These are phyloP conservation scores for Chaetoderma sp. DNA, from an alignment of 2,888 invertebrate species.

Conservation along the genomic window DNA sequence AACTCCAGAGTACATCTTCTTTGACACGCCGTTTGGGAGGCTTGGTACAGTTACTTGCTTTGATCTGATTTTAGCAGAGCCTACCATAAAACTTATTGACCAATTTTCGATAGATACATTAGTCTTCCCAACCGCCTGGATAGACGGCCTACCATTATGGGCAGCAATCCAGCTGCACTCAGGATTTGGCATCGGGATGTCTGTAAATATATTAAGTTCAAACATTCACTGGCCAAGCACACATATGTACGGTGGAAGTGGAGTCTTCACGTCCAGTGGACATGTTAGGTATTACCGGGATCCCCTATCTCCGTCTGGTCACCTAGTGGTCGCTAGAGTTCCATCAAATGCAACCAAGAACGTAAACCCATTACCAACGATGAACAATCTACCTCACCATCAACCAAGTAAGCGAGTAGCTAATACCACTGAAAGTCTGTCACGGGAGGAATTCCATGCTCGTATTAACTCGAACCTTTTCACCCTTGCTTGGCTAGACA, in stretches of 20 bases:
- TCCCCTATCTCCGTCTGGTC: neutral
- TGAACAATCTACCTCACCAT: too few species aligned
- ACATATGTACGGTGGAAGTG: conserved; percentile 74
- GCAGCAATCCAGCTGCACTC: conserved; percentile 72
- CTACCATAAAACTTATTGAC: conserved; percentile 74
- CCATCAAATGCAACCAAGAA: neutral
- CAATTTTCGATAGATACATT: conserved; percentile 75
- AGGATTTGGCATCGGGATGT: conserved; percentile 77
- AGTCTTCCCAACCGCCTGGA: conserved; percentile 82
- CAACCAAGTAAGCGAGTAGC: too few species aligned
- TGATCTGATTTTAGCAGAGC: conserved; percentile 81
- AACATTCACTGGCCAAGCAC: conserved; percentile 76
- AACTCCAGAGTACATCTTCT: conserved; percentile 27
- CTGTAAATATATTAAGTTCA: conserved; percentile 79
- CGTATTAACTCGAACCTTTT: neutral
- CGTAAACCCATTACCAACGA: neutral
- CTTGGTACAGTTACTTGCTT: conserved; percentile 83
- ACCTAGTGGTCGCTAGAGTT: neutral
- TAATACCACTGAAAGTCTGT: too few species aligned
- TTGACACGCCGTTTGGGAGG: conserved; percentile 36
- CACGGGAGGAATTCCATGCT: too few species aligned
- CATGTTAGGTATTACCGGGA: neutral
- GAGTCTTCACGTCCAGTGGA: conserved; percentile 75
- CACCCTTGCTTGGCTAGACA: too few species aligned
- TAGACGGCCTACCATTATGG: conserved; percentile 78